Conservation (phyloP, 2,888 invertebrate genomes). For the Trissolcus brochymenae region DNA sequence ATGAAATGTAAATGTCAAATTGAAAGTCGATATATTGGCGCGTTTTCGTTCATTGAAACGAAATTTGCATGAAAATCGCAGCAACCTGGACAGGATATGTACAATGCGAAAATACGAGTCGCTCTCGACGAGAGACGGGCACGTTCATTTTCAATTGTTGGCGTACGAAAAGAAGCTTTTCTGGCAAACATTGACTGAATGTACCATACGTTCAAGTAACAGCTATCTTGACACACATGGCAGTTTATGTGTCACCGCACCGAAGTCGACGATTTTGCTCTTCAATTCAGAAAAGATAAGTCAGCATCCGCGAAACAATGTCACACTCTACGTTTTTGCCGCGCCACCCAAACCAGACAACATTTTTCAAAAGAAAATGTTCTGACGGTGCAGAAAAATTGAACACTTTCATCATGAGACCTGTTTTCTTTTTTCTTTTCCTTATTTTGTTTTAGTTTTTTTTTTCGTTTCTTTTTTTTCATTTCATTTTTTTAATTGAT, state of each 20-base stretch:
- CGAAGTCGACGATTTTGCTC: neutral
- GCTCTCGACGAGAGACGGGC: conserved; percentile 25
- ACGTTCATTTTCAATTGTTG: conserved; percentile 50
- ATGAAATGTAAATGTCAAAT: conserved; percentile 47
- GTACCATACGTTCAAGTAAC: conserved; percentile 43
- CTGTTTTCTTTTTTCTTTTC: too few relatives aligned
- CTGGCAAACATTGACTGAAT: conserved; percentile 43
- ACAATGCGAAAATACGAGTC: conserved; percentile 49
- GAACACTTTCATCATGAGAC: too few relatives aligned
- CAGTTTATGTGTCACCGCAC: conserved; percentile 28
- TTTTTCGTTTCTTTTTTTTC: too few relatives aligned
- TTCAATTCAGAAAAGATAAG: neutral
- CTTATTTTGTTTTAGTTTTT: too few relatives aligned
- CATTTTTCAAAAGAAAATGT: too few relatives aligned
- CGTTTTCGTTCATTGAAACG: conserved; percentile 33
- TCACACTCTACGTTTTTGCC: too few relatives aligned
- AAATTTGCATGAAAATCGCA: conserved; percentile 55
- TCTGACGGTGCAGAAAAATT: too few relatives aligned
- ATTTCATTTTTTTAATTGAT: too few relatives aligned
- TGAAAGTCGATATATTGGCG: conserved; percentile 43
- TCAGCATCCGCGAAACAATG: too few relatives aligned
- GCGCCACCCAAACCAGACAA: too few relatives aligned
- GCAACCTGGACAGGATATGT: conserved; percentile 40
- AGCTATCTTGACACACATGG: conserved; percentile 20
- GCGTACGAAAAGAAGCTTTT: conserved; percentile 37